Base-by-base conservation (phyloP, 2,888 invertebrate genomes). In the Stenurella melanura region DNA sequence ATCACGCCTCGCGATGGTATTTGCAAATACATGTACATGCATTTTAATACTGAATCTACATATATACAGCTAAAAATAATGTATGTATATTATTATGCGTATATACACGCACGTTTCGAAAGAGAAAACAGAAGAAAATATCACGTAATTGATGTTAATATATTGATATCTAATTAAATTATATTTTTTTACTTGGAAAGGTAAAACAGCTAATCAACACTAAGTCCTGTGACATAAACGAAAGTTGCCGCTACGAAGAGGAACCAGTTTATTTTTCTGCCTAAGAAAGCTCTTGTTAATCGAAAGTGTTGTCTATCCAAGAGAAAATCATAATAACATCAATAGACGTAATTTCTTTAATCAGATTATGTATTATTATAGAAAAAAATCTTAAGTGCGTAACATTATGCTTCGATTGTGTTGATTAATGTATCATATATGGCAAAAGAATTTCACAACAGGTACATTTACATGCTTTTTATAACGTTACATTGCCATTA, bases 401-500 rank as follows among this genome's bases (percentile, higher is more conserved):
- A 34, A 63, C 30, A 17, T 10, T 34, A 34, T 30, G 61, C 61
- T 63, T 50, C 50, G n/a, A 63, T 17, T 11, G 12, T 34, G 61
- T 34, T 34, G 34, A 63, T 63, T 34, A 63, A 34, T 34, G 61
- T n/a, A 15, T 19, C 66, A 42, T 66, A 38, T 66, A 68, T 54
- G 30, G 30, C 17, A 68, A 21, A 21, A 56, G n/a, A 56, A 54
- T 26, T 54, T 68, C 56, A 21, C 56, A 54, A 68, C 54, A 17
- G 10, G 67, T 54, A 54, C 67, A 54, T 26, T 67, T 56, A 68
- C 30, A 54, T 26, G 30, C 54, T 68, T 56, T 17, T 68, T 42
- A 54, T 68, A 68, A 56, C 21, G n/a, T n/a, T 17, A 34, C 17
- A 30, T 10, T 18, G 34, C 7, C 9, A 34, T 30, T 34, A 60